phyloP scores from a whole-genome alignment of 2,797 vertebrate species.

The Anniella stebbinsi region DNA sequence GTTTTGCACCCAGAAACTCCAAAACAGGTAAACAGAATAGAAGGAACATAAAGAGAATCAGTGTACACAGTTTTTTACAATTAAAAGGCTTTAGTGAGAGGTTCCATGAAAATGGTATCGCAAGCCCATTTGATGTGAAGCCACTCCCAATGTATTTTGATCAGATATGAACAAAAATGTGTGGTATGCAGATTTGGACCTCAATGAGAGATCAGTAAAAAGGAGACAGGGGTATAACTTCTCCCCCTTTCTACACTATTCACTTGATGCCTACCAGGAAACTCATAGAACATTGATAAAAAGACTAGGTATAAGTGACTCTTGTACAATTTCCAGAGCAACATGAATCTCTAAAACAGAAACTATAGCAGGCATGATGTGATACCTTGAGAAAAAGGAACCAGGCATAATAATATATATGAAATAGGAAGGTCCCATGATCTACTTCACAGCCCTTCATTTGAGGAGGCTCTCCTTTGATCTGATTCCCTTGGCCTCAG shows the following conservation, averaged over 20 bases:
- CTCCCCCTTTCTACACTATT: not conserved
- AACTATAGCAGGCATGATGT: too few species aligned
- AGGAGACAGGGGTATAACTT: not conserved
- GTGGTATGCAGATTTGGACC: not conserved
- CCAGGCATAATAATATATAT: too few species aligned
- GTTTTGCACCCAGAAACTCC: not conserved
- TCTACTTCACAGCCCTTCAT: too few species aligned
- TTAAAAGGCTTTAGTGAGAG: not conserved
- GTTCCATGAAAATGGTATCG: not conserved
- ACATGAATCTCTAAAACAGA: too few species aligned
- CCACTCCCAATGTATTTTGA: not conserved
- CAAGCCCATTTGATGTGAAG: not conserved
- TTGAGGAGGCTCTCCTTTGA: not conserved
- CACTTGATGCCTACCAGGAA: not conserved
- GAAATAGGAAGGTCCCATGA: too few species aligned
- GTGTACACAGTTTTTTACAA: not conserved
- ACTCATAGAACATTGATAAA: not conserved
- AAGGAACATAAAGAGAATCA: not conserved
- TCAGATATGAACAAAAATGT: not conserved
- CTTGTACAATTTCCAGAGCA: too few species aligned
- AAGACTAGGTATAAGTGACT: not conserved
- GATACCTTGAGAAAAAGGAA: too few species aligned
- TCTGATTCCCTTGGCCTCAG: not conserved
- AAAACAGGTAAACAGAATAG: not conserved
- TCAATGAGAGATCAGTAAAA: not conserved